Evolutionary conservation across 2,888 invertebrate species (phyloP), one percentile per base, ranked within the genome.

Genomic region (Phaonia tiefii): DNA sequence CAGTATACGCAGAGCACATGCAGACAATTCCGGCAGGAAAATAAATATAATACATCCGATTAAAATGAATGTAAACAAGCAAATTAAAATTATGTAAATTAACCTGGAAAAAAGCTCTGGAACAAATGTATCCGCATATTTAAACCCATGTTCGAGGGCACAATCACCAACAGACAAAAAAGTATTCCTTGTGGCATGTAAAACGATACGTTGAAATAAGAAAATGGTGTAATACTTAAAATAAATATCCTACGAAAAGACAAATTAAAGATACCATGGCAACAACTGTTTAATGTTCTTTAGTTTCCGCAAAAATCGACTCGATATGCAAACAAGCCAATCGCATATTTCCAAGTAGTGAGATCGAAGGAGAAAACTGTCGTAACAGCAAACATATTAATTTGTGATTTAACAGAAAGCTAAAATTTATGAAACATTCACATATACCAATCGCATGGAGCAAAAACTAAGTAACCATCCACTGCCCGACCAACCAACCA

Each of bases 71-170:
- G 71, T 74, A 87, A n/a, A 86, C 84, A 86, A 86, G 85, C 85
- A 87, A 87, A 88, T 87, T 87, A 88, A 87, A 86, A 88, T 88
- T 88, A 88, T 88, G 88, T 84, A 88, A 88, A 88, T 89, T 80
- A 79, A 75, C 75, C n/a, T 80, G 72, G 7, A 31, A 3, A 71
- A 82, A 75, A 75, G 65, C 56, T 44, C 69, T 75, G 51, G 46
- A 72, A 79, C 42, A 70, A 70, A 56, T 37, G 22, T 17, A 15
- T n/a, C 5, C 37, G 46, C 31, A 51, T 11, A n/a, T n/a, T n/a
- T n/a, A n/a, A n/a, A n/a, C n/a, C n/a, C n/a, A n/a, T n/a, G n/a
- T n/a, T n/a, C n/a, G n/a, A n/a, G n/a, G n/a, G n/a, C n/a, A n/a
- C n/a, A n/a, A n/a, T n/a, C n/a, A n/a, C n/a, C n/a, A n/a, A n/a